Percentiles rank a stretch among this genome's conserved stretches.
Conservation (phyloP, 2,797 vertebrate species). For the Phyllotis vaccarum region DNA sequence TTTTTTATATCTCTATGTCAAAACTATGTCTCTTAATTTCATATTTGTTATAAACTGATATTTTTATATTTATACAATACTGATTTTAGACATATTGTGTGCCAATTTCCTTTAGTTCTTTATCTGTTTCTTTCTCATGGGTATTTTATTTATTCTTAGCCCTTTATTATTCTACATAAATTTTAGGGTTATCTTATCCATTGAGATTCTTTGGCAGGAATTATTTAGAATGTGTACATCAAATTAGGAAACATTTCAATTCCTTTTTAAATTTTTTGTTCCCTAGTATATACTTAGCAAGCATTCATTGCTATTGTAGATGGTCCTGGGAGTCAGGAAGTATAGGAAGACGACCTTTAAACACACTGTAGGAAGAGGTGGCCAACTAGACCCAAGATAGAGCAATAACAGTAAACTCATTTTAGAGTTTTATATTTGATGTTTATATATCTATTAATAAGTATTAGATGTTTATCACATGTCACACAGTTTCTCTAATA, state of each 20-base stretch:
- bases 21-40: not conserved
- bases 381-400: not conserved
- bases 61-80: not conserved
- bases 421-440: too few relatives aligned
- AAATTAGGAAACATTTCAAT: not conserved
- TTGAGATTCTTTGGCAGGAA: not conserved
- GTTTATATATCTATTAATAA: not conserved
- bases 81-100: not conserved
- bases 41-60: too few relatives aligned
- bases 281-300: not conserved
- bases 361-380: not conserved
- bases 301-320: not conserved
- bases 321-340: not conserved
- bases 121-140: not conserved
- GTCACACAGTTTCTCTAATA: not conserved
- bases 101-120: not conserved
- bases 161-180: not conserved
- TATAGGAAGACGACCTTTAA: not conserved
- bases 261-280: constrained; percentile 24
- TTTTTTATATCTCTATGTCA: not conserved
- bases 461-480: not conserved
- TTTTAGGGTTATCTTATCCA: not conserved
- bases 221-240: not conserved
- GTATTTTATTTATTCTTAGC: not conserved
- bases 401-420: not conserved